Percentiles rank a stretch among this genome's conserved stretches.
These are phyloP conservation scores for Cryptomyrus ogoouensis DNA, from an alignment of 2,113 vertebrate species.

Conservation along the genomic window DNA sequence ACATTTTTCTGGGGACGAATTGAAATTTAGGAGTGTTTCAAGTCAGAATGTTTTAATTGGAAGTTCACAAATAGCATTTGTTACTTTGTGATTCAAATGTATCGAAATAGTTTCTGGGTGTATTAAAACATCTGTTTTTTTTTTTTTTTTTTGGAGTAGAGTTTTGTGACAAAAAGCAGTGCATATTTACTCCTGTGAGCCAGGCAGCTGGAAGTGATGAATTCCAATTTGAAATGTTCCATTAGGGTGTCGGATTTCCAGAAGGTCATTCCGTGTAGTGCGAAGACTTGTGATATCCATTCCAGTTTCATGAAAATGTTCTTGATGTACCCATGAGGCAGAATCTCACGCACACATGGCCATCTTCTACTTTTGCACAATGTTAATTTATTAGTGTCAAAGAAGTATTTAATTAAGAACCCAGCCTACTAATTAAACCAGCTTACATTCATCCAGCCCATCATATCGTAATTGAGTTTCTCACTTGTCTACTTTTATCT, in stretches of 20 bases:
- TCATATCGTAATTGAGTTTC: background rate
- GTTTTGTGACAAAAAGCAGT: constrained; percentile 11
- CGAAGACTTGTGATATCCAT: background rate
- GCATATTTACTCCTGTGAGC: background rate
- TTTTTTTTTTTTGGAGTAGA: background rate
- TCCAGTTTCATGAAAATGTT: background rate
- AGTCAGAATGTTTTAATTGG: constrained; percentile 32
- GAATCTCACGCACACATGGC: background rate
- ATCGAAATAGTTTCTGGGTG: constrained; percentile 11
- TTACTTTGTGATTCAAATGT: constrained; percentile 20
- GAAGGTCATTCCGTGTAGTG: constrained; percentile 5
- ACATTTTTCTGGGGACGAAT: background rate
- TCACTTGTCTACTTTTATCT: background rate
- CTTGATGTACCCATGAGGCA: background rate
- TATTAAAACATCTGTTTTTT: constrained; percentile 18
- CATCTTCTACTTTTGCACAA: background rate
- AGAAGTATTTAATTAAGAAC: background rate
- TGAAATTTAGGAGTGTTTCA: constrained; percentile 20
- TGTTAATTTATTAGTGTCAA: background rate
- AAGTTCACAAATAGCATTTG: constrained; percentile 26
- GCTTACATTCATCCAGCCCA: background rate
- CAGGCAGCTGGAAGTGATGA: constrained; percentile 10
- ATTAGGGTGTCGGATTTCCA: constrained; percentile 5
- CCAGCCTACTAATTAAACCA: background rate
- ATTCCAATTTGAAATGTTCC: constrained; percentile 1